A percentile compares a stretch with the other conserved stretches of the same genome.
Conservation (phyloP, 92 coral and sea anemone genomes). For the Palythoa grandiflora region DNA sequence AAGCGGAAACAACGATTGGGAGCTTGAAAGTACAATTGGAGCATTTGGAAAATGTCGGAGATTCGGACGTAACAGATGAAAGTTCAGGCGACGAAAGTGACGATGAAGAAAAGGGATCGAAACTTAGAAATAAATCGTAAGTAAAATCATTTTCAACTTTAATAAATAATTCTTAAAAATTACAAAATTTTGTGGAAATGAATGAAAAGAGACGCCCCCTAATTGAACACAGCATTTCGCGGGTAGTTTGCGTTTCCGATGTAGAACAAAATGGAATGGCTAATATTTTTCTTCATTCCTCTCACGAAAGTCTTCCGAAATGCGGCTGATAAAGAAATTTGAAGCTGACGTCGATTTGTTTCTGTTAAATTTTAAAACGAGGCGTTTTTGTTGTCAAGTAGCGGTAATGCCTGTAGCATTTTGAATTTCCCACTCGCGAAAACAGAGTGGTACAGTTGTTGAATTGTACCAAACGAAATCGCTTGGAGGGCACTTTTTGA, state of each 20-base stretch:
- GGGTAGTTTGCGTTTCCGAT: slow-evolving; percentile 39
- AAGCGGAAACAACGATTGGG: slow-evolving; percentile 82
- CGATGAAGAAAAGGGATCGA: slow-evolving; percentile 77
- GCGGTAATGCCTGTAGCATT: slow-evolving; percentile 52
- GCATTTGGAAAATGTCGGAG: slow-evolving; percentile 93
- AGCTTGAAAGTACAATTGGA: slow-evolving; percentile 88
- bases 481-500: background rate
- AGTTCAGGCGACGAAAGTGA: slow-evolving; percentile 99
- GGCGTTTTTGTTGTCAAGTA: slow-evolving; percentile 22
- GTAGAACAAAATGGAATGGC: slow-evolving; percentile 13
- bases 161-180: background rate
- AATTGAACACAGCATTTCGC: slow-evolving; percentile 39
- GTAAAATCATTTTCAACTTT: slow-evolving; percentile 7
- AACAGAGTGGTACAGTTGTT: slow-evolving; percentile 35
- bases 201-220: slow-evolving; percentile 49
- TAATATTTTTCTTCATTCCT: slow-evolving; percentile 6
- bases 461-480: slow-evolving; percentile 42
- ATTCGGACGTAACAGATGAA: slow-evolving; percentile 95
- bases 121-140: slow-evolving; percentile 68
- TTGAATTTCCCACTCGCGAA: slow-evolving; percentile 94
- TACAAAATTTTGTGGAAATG: background rate
- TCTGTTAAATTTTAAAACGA: background rate
- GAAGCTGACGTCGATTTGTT: background rate
- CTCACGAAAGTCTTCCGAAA: slow-evolving; percentile 1
- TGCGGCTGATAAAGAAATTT: background rate